Percentiles rank a stretch among this genome's conserved stretches.
These are phyloP conservation scores for Colius striatus DNA, from an alignment of 2,113 vertebrate genomes.

Conservation along the genomic window DNA sequence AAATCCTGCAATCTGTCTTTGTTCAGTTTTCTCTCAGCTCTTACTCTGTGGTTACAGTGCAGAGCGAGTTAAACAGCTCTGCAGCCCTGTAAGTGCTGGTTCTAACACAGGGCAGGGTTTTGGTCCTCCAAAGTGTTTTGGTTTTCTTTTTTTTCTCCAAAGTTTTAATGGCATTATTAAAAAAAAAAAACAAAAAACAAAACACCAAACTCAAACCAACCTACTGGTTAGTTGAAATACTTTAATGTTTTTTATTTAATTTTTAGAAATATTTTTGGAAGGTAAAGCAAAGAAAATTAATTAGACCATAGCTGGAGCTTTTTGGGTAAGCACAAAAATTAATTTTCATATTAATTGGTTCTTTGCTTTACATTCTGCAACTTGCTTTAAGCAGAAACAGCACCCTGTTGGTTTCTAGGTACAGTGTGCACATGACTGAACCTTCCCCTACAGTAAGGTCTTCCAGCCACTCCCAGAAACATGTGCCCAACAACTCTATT, in stretches of 20 bases:
- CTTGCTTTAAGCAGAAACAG: slow-evolving; percentile 58
- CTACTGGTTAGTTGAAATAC: slow-evolving; percentile 1
- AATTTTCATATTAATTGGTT: slow-evolving; percentile 38
- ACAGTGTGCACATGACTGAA: not conserved
- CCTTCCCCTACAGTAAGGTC: slow-evolving; percentile 16
- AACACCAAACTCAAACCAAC: not conserved
- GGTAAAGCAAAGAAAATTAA: slow-evolving; percentile 15
- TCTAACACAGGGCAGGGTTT: slow-evolving; percentile 1
- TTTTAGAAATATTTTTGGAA: slow-evolving; percentile 58
- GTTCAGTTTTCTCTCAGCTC: not conserved
- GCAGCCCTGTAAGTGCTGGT: not conserved
- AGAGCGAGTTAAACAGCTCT: slow-evolving; percentile 46
- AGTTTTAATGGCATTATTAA: slow-evolving; percentile 34
- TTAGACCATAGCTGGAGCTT: not conserved
- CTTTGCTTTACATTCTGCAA: slow-evolving; percentile 25
- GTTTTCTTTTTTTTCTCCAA: not conserved
- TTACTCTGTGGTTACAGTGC: not conserved
- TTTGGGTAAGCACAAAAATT: slow-evolving; percentile 25
- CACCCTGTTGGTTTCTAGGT: slow-evolving; percentile 42
- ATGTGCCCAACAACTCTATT: not conserved
- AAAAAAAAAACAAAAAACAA: not conserved
- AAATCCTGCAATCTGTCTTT: not conserved
- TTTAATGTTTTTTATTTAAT: slow-evolving; percentile 36
- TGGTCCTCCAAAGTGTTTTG: not conserved
- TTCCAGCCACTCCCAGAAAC: slow-evolving; percentile 43